phyloP scores from a whole-genome alignment of 2,888 invertebrate genomes.

The Synergus japonicus region DNA sequence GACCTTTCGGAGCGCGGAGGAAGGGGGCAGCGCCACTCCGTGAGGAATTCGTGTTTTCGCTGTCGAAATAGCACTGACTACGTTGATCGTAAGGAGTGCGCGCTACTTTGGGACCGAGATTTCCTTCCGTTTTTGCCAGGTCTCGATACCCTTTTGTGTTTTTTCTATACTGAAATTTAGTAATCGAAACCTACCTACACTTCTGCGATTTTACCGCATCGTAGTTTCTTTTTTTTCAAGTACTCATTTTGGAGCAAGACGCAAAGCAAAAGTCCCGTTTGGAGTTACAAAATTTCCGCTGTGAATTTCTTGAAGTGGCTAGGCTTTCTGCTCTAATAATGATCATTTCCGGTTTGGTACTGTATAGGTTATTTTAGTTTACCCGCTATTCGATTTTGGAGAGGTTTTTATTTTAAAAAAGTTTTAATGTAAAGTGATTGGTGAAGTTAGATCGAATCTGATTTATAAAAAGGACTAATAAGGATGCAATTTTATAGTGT shows the following conservation, averaged over 20 bases:
- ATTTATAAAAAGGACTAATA: not conserved
- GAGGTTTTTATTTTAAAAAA: not conserved
- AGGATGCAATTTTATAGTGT: not conserved
- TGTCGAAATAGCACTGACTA: slow-evolving; percentile 35
- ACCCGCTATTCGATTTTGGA: not conserved
- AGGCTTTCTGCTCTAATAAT: slow-evolving; percentile 39
- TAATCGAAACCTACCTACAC: not conserved
- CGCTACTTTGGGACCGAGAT: slow-evolving; percentile 8
- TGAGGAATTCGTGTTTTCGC: slow-evolving; percentile 46
- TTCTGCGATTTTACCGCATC: not conserved
- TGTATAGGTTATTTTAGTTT: slow-evolving; percentile 21
- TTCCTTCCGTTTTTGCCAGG: not conserved
- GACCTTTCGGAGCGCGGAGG: slow-evolving; percentile 58
- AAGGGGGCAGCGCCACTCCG: slow-evolving; percentile 47
- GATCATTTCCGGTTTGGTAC: slow-evolving; percentile 29
- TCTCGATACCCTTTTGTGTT: not conserved
- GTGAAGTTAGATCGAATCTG: slow-evolving; percentile 12
- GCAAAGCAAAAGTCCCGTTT: slow-evolving; percentile 14
- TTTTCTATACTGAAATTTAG: not conserved
- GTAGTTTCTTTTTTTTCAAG: not conserved
- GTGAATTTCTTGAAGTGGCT: slow-evolving; percentile 31
- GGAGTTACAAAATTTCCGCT: slow-evolving; percentile 36
- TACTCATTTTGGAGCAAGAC: slow-evolving; percentile 1
- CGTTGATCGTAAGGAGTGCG: slow-evolving; percentile 16
- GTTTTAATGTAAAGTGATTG: not conserved